phyloP scores from a whole-genome alignment of 2,888 invertebrate species.

The Macrophya annulata region DNA sequence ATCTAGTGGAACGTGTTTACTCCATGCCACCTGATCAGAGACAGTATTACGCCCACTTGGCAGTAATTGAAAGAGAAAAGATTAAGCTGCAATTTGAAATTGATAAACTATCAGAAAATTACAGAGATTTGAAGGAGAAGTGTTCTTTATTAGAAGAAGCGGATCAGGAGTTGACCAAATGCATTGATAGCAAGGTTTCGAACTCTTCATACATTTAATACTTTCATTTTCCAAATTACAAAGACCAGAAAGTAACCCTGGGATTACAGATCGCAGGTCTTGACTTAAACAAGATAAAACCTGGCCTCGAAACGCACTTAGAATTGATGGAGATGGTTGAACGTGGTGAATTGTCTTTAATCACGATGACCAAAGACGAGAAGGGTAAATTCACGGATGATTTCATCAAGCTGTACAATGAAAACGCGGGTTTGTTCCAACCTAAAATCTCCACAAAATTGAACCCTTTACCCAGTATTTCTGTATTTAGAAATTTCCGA shows the following conservation, averaged over 20 bases:
- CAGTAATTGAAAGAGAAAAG: slow-evolving; percentile 43
- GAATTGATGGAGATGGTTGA: slow-evolving; percentile 52
- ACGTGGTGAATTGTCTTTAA: slow-evolving; percentile 51
- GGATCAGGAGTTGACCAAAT: slow-evolving; percentile 21
- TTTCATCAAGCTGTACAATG: slow-evolving; percentile 38
- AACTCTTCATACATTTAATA: neutral
- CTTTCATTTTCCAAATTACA: neutral
- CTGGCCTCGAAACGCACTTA: slow-evolving; percentile 46
- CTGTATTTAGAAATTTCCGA: slow-evolving; percentile 37
- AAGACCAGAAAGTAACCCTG: neutral
- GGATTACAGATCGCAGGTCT: slow-evolving; percentile 43
- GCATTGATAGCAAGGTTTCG: slow-evolving; percentile 47
- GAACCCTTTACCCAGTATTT: neutral
- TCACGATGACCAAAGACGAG: slow-evolving; percentile 46
- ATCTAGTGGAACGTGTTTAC: slow-evolving; percentile 52
- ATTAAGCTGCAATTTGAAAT: slow-evolving; percentile 28
- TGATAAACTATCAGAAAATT: slow-evolving; percentile 30
- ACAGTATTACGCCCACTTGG: slow-evolving; percentile 51
- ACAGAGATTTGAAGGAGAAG: slow-evolving; percentile 35
- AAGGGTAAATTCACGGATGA: slow-evolving; percentile 49
- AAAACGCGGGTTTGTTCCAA: slow-evolving; percentile 30
- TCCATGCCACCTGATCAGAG: slow-evolving; percentile 54
- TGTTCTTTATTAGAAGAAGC: slow-evolving; percentile 27
- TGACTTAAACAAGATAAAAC: slow-evolving; percentile 41
- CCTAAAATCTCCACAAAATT: neutral